A percentile compares a stretch with the other conserved stretches of the same genome.
These are phyloP conservation scores for Archips crataeganus DNA, from an alignment of 2,888 invertebrate species.

Conservation along the genomic window DNA sequence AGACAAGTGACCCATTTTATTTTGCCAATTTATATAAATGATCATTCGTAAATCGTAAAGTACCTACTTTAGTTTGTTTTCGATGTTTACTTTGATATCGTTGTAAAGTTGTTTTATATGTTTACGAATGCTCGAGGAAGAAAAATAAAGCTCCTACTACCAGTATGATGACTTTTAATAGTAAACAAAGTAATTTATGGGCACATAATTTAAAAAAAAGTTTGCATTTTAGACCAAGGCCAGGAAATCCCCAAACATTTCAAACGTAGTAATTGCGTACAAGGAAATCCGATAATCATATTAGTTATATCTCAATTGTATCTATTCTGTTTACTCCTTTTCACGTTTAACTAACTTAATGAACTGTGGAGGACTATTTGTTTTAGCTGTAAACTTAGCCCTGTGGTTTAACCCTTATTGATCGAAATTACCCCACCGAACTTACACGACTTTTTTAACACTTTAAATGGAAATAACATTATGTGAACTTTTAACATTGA, in stretches of 20 bases:
- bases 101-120: constrained; percentile 9
- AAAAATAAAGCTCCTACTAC: constrained; percentile 3
- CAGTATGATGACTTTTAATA: not conserved
- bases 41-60: not conserved
- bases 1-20: constrained; percentile 20
- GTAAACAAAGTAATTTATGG: constrained; percentile 18
- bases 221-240: constrained; percentile 16
- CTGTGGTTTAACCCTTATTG: not conserved
- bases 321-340: not conserved
- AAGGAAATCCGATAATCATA: not conserved
- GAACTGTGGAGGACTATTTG: not conserved
- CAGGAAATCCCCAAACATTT: constrained; percentile 21
- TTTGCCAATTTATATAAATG: not conserved
- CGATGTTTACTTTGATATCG: not conserved
- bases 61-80: not conserved
- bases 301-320: not conserved
- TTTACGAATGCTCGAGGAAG: constrained; percentile 12
- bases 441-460: not conserved
- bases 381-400: not conserved
- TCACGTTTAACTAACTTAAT: not conserved
- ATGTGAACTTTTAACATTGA: not conserved
- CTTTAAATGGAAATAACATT: not conserved
- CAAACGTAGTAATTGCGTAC: not conserved
- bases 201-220: constrained; percentile 1
- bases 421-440: not conserved